Base-by-base conservation (phyloP, 2,113 vertebrate species). In the Phodopus roborovskii region DNA sequence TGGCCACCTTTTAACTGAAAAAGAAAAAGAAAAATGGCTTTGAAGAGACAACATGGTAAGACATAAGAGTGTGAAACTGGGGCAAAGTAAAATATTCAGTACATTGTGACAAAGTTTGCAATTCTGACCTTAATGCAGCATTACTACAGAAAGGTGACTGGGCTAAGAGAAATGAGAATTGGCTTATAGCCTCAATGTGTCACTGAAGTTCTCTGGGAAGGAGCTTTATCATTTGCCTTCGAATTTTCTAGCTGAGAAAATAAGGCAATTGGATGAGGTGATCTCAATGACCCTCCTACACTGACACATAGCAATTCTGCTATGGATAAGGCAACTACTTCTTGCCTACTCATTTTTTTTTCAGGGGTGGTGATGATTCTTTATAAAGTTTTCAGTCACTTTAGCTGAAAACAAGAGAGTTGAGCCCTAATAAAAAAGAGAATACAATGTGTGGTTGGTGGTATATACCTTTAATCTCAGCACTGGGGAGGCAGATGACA, bases 211-310 rank as follows among this genome's bases (percentile, higher is more conserved):
- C 20, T 83, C 3, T 45, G 26, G 64, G 56, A 77, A 96, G 45
- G 96, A 42, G 26, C 60, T 88, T 95, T 95, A 78, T 17, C 74
- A 87, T 58, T 28, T 45, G 17, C 5, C 15, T 58, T 20, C 50
- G 50, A 92, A 66, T 91, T 94, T 94, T 39, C 45, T 92, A 95
- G 75, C 19, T 86, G 60, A 50, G 62, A 78, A 95, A 91, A 91
- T 68, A 26, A 92, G 4, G 5, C 19, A 64, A 79, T 30, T 86
- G 7, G 17, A 62, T 91, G 62, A 83, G n/a, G 75, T 84, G 33
- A 78, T 75, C 50, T 60, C 45, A 70, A 85, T 50, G 13, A 26
- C 5, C 28, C 24, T 64, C 8, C 36, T 10, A 78, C 7, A n/a
- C 12, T 45, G 58, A 78, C 53, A 16, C 36, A 19, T 66, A 85